Conservation (phyloP, 1,140 invertebrate species). For the Drosophila melanica region DNA sequence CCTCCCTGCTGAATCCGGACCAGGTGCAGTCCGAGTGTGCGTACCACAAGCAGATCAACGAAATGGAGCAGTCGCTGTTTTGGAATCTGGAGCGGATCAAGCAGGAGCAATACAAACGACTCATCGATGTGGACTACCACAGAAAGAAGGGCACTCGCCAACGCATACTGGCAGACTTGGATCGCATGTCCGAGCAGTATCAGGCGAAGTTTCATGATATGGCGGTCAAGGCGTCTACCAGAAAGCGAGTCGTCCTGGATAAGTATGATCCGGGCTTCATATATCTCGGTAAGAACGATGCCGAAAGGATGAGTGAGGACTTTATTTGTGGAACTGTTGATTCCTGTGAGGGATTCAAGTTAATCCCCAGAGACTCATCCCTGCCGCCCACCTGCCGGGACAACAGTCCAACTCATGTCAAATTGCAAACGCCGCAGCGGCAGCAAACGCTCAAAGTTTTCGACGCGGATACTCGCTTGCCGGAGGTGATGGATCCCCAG, state of each 20-base stretch:
- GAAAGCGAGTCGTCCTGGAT: conserved; percentile 35
- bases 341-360: neutral
- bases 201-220: conserved; percentile 41
- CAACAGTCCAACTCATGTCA: neutral
- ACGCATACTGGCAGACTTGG: conserved; percentile 39
- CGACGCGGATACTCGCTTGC: neutral
- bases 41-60: conserved; percentile 34
- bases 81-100: conserved; percentile 32
- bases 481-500: neutral
- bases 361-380: neutral
- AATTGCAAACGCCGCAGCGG: neutral
- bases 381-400: conserved; percentile 1
- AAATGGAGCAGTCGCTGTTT: conserved; percentile 57
- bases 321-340: neutral
- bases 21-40: conserved; percentile 38
- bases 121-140: neutral
- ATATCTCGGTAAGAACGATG: neutral
- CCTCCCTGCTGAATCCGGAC: conserved; percentile 13
- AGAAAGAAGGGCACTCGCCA: neutral
- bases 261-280: conserved; percentile 6
- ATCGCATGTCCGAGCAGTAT: conserved; percentile 40
- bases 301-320: neutral
- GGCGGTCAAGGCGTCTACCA: conserved; percentile 39
- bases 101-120: neutral
- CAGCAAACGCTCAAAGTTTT: neutral